Percentiles rank a stretch among this genome's conserved stretches.
Conservation (phyloP, 1,140 invertebrate species). For the Amyelois transitella region DNA sequence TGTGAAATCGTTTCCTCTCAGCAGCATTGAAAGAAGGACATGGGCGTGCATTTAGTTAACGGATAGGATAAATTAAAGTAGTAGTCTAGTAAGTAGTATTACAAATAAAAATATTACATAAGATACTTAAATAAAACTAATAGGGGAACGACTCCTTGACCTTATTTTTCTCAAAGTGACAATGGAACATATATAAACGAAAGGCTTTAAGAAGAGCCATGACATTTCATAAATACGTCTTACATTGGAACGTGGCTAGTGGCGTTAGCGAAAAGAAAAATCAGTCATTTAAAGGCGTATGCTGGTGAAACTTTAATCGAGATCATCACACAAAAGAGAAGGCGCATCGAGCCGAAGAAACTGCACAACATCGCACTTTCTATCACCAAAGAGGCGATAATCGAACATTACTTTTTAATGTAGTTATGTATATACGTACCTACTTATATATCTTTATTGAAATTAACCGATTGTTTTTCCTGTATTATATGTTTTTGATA, state of each 20-base stretch:
- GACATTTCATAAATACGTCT: constrained; percentile 12
- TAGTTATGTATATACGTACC: neutral
- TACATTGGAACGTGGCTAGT: constrained; percentile 2
- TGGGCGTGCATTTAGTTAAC: neutral
- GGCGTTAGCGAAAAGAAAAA: constrained; percentile 27
- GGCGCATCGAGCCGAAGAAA: constrained; percentile 36
- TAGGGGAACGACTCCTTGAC: neutral
- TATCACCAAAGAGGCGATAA: constrained; percentile 30
- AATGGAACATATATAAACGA: neutral
- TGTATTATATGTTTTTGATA: no score
- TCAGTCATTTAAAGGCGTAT: constrained; percentile 24
- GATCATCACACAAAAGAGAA: constrained; percentile 48
- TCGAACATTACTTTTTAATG: constrained; percentile 13
- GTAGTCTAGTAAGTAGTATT: neutral
- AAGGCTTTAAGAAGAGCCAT: constrained; percentile 11
- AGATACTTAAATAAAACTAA: neutral
- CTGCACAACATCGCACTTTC: constrained; percentile 31
- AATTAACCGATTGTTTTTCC: no score
- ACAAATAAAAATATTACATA: neutral
- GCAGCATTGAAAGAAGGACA: neutral
- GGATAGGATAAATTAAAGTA: neutral
- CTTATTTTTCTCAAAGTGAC: neutral
- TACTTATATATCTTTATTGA: no score
- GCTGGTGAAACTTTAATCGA: constrained; percentile 47
- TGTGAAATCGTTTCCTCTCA: neutral